Conservation (phyloP, 2,888 invertebrate genomes). For the Eupithecia exiguata region DNA sequence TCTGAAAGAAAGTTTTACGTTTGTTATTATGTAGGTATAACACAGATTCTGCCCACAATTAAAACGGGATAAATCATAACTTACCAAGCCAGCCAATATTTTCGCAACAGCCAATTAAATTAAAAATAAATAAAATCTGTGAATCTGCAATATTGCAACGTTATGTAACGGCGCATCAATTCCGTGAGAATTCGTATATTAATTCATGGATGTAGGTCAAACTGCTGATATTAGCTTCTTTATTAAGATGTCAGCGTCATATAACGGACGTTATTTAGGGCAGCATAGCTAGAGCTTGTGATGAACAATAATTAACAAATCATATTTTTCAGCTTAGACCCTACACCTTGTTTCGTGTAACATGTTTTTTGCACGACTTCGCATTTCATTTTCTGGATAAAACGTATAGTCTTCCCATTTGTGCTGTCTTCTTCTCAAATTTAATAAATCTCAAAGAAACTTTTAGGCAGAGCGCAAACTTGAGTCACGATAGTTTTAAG, state of each 20-base stretch:
- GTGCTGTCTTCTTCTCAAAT: no score
- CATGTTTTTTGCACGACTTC: no score
- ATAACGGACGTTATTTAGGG: background rate
- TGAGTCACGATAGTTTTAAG: no score
- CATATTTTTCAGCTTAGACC: no score
- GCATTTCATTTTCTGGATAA: no score
- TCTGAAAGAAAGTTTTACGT: no score
- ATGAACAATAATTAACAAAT: background rate
- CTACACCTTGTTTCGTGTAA: no score
- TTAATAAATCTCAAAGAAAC: no score
- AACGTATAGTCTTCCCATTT: no score
- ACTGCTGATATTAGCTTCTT: background rate
- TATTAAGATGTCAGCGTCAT: background rate
- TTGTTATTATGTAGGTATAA: no score
- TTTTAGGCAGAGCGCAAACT: no score
- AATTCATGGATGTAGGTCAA: constrained; percentile 28
- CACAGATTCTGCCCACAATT: background rate
- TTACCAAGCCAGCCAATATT: background rate
- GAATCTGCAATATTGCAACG: constrained; percentile 26
- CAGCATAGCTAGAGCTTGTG: no score
- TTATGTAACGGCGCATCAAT: constrained; percentile 21
- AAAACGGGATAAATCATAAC: background rate
- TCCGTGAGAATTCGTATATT: constrained; percentile 26
- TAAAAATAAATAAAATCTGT: constrained; percentile 17
- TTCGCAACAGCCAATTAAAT: constrained; percentile 12